Percentiles rank a stretch among this genome's conserved stretches.
Conservation (phyloP, 2,113 vertebrate genomes). For the Nesoenas mayeri region DNA sequence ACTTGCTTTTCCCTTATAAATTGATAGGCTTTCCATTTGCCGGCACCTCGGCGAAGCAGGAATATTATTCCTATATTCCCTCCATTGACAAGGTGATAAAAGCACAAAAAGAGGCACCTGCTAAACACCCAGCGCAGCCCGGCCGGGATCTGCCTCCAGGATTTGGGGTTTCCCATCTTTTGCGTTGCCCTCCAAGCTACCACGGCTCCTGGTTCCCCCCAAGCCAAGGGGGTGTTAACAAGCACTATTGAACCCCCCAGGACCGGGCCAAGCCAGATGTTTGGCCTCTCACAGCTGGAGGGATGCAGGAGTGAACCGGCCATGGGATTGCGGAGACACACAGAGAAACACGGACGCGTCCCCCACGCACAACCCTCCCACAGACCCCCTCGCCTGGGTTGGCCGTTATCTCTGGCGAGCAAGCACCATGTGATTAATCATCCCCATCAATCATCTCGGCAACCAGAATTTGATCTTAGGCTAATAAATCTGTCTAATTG, state of each 20-base stretch:
- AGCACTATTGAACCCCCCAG: too few species aligned
- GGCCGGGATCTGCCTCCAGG: background rate
- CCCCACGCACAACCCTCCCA: fast-evolving
- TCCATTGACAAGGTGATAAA: background rate
- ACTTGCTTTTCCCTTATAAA: background rate
- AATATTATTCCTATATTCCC: background rate
- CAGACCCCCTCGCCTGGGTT: background rate
- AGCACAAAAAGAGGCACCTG: background rate
- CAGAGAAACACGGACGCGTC: background rate
- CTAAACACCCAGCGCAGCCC: background rate
- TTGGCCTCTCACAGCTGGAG: background rate
- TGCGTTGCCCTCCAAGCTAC: background rate
- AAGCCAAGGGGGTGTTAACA: fast-evolving
- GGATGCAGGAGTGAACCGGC: fast-evolving
- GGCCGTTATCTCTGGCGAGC: background rate
- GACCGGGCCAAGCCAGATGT: background rate
- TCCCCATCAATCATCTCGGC: background rate
- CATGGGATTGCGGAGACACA: background rate
- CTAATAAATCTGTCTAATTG: conserved; percentile 4
- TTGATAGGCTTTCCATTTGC: background rate
- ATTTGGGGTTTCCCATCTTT: fast-evolving
- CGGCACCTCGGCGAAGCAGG: background rate
- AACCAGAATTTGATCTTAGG: background rate
- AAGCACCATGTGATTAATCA: background rate
- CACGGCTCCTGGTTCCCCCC: fast-evolving